These are phyloP conservation scores for Gnathonemus longibarbis DNA, from an alignment of 2,113 vertebrate species.

Conservation along the genomic window DNA sequence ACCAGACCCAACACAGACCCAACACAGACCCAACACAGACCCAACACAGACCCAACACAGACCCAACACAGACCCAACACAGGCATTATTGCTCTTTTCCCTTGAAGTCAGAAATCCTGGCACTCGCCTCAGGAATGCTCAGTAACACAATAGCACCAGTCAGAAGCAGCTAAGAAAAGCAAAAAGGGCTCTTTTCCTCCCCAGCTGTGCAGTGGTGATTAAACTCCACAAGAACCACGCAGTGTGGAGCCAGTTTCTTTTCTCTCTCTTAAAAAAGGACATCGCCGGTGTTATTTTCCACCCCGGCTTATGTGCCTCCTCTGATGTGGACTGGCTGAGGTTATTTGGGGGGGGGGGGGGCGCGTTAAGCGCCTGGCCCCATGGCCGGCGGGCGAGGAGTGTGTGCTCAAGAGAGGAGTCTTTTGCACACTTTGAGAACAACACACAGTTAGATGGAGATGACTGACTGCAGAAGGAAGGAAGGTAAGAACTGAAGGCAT, in stretches of 20 bases:
- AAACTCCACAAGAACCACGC: conserved; percentile 26
- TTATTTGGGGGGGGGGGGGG: neutral
- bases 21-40: too few relatives aligned
- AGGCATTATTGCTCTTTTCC: neutral
- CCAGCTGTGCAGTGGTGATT: conserved; percentile 40
- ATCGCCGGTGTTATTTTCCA: conserved; percentile 50
- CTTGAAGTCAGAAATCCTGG: conserved; percentile 37
- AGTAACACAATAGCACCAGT: conserved; percentile 49
- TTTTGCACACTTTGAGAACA: conserved; percentile 4
- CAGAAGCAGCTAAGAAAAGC: conserved; percentile 34
- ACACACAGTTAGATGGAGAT: conserved; percentile 13
- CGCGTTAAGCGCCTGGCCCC: neutral
- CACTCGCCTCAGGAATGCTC: conserved; percentile 45
- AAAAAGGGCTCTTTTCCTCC: conserved; percentile 29
- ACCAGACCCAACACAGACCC: neutral
- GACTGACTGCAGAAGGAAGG: conserved; percentile 19
- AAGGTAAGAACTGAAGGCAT: neutral
- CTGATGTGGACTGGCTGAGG: neutral
- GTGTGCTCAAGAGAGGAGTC: conserved; percentile 36
- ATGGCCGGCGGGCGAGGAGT: neutral
- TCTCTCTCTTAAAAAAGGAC: conserved; percentile 38
- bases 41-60: neutral
- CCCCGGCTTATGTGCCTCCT: conserved; percentile 36
- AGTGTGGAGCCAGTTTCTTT: neutral
- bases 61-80: neutral